Conservation (phyloP, 2,888 invertebrate genomes). For the Oscheius sp. region DNA sequence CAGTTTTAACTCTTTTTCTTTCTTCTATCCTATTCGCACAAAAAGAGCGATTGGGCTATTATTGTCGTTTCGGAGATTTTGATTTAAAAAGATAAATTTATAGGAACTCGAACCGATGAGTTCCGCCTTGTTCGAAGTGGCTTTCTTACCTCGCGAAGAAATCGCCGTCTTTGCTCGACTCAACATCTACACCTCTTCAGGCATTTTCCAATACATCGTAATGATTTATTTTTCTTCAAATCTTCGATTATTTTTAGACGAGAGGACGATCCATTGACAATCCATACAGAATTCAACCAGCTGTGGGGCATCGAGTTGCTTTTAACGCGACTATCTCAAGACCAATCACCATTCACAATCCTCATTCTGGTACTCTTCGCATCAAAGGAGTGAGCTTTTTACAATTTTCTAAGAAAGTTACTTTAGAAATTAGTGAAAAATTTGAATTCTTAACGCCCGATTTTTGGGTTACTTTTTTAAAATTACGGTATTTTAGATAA, state of each 20-base stretch:
- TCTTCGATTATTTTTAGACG: conserved; percentile 65
- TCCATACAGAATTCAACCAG: conserved; percentile 88
- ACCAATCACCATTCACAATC: conserved; percentile 84
- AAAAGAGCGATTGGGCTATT: no score
- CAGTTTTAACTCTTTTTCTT: background rate
- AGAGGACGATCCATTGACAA: conserved; percentile 82
- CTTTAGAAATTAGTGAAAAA: no score
- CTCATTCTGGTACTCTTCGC: conserved; percentile 85
- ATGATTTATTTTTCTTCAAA: background rate
- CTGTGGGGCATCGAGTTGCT: conserved; percentile 88
- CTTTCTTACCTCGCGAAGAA: conserved; percentile 90
- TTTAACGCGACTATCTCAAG: conserved; percentile 85
- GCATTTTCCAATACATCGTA: conserved; percentile 78
- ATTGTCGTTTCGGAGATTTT: no score
- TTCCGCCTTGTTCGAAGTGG: conserved; percentile 93
- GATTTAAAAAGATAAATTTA: conserved; percentile 69
- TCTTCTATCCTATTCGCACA: background rate
- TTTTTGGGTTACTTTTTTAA: background rate
- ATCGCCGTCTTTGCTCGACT: conserved; percentile 86
- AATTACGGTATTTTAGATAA: conserved; percentile 70
- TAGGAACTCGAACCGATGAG: conserved; percentile 87
- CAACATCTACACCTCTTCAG: conserved; percentile 92
- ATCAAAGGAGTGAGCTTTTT: conserved; percentile 73
- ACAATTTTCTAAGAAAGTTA: background rate
- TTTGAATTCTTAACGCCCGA: no score